These are phyloP conservation scores for Drosophila bocki DNA, from an alignment of 1,140 invertebrate genomes.

Conservation along the genomic window DNA sequence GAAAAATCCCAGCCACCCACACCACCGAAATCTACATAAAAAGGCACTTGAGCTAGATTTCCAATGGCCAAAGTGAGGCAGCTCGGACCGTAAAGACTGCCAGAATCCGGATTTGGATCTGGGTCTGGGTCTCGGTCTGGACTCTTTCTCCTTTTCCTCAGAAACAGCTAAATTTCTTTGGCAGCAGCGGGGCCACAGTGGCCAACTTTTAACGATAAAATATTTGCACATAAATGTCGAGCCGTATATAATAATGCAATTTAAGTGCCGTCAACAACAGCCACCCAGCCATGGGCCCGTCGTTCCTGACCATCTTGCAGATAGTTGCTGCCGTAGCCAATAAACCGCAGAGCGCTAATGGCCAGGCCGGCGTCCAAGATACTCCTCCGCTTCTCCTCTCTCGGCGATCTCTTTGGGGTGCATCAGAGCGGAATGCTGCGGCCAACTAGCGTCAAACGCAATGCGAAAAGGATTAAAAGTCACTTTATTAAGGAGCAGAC, in stretches of 20 bases:
- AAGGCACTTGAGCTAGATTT: constrained; percentile 73
- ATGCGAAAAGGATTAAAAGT: constrained; percentile 83
- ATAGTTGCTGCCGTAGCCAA: constrained; percentile 68
- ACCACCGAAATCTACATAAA: constrained; percentile 71
- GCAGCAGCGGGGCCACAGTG: constrained; percentile 31
- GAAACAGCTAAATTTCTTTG: constrained; percentile 33
- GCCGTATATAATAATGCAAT: constrained; percentile 80
- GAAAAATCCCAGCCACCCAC: constrained; percentile 5
- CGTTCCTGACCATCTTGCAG: constrained; percentile 32
- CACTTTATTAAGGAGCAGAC: constrained; percentile 75
- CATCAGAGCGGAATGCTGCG: constrained; percentile 51
- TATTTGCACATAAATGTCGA: constrained; percentile 83
- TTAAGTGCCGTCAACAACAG: constrained; percentile 57
- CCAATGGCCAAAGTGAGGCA: constrained; percentile 32
- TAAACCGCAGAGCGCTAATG: constrained; percentile 79
- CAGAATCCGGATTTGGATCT: constrained; percentile 18
- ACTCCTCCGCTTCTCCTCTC: not conserved
- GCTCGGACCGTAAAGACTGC: constrained; percentile 34
- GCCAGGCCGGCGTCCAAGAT: constrained; percentile 17
- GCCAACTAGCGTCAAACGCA: constrained; percentile 74
- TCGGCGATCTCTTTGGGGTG: constrained; percentile 16
- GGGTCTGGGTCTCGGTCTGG: constrained; percentile 13
- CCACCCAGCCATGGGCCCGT: constrained; percentile 9
- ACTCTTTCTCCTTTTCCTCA: constrained; percentile 9
- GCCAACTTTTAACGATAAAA: constrained; percentile 76